These are phyloP conservation scores for Colistium nudipinnis DNA, from an alignment of 2,113 vertebrate genomes.

Conservation along the genomic window DNA sequence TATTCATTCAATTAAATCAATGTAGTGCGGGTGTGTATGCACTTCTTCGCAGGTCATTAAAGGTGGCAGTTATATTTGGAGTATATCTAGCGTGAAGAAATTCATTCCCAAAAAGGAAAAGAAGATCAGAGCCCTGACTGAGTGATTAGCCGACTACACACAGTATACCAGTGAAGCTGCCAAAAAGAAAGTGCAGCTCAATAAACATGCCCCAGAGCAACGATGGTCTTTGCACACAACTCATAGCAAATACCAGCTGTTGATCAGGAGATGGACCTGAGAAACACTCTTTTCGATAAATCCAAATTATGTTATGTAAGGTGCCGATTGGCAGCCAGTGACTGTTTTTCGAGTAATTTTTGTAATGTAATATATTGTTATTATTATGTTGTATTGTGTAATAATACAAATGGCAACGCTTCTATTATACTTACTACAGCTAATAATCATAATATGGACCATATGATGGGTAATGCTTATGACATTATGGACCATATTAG, in stretches of 20 bases:
- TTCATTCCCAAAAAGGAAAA: constrained; percentile 56
- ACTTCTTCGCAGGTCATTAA: not conserved
- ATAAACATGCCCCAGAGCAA: constrained; percentile 51
- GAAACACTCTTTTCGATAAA: not conserved
- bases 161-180: constrained; percentile 21
- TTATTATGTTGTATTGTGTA: no score
- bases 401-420: no score
- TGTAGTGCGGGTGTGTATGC: not conserved
- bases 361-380: no score
- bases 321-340: no score
- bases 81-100: not conserved
- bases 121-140: constrained; percentile 23
- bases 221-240: constrained; percentile 23
- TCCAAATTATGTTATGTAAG: not conserved
- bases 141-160: constrained; percentile 18
- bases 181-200: constrained; percentile 37
- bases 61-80: not conserved
- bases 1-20: not conserved
- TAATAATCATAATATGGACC: no score
- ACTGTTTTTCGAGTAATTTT: no score
- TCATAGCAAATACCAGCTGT: constrained; percentile 25
- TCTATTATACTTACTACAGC: no score
- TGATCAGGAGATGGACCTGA: constrained; percentile 1
- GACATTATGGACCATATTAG: no score
- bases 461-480: no score